Conservation (phyloP, 2,113 vertebrate species). For the Ivindomyrus marchei region DNA sequence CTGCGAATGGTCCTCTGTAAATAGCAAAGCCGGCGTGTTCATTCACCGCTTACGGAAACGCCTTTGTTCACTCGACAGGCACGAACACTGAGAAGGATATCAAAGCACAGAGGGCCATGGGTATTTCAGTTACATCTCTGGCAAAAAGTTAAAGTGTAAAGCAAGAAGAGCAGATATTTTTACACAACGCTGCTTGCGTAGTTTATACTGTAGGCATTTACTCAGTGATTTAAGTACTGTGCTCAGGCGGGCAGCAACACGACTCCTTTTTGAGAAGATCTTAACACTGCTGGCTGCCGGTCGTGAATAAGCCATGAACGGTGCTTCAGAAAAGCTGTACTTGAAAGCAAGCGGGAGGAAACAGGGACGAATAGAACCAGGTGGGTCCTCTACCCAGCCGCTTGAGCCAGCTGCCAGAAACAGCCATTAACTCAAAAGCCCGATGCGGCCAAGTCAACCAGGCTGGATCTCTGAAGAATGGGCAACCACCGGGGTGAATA, state of each 20-base stretch:
- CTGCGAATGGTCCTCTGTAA: background rate
- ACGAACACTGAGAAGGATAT: background rate
- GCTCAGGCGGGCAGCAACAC: background rate
- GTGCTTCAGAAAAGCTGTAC: background rate
- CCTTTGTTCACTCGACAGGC: background rate
- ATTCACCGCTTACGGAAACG: background rate
- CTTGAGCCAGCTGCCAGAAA: background rate
- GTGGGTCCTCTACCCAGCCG: background rate
- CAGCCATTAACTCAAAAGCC: background rate
- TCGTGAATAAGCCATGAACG: background rate
- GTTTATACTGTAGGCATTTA: constrained; percentile 4
- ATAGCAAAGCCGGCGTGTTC: background rate
- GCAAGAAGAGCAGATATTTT: background rate
- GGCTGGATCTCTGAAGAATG: background rate
- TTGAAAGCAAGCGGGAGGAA: background rate
- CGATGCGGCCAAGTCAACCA: background rate
- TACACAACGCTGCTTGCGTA: background rate
- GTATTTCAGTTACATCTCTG: background rate
- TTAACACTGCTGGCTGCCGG: background rate
- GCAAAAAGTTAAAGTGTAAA: background rate
- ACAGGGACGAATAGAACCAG: background rate
- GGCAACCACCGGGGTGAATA: background rate
- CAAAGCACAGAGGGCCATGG: background rate
- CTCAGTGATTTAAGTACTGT: background rate
- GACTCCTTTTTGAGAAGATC: background rate